A percentile compares a stretch with the other conserved stretches of the same genome.
Conservation (phyloP, 1,140 invertebrate genomes). For the Dreissena rostriformis region DNA sequence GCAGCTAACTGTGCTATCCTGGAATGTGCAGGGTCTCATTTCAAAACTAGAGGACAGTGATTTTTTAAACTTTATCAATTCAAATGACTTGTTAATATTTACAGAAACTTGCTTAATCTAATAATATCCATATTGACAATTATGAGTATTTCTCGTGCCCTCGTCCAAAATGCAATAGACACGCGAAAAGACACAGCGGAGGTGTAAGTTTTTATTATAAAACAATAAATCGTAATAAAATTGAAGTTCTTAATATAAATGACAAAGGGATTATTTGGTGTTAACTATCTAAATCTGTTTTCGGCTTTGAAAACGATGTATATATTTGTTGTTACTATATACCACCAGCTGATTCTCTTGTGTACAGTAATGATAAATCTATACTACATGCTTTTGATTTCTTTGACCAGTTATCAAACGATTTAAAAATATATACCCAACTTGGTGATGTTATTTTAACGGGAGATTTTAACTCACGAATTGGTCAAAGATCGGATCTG, state of each 20-base stretch:
- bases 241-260: not conserved
- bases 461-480: conserved; percentile 14
- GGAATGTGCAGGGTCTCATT: conserved; percentile 6
- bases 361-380: not conserved
- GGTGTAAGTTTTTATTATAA: conserved; percentile 15
- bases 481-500: conserved; percentile 11
- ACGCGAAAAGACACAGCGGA: conserved; percentile 13
- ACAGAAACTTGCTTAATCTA: conserved; percentile 4
- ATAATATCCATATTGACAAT: conserved; percentile 1
- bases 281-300: not conserved
- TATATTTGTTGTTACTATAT: conserved; percentile 23
- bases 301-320: not conserved
- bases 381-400: conserved; percentile 14
- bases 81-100: not conserved
- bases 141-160: conserved; percentile 16
- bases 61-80: conserved; percentile 1
- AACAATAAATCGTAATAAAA: not conserved
- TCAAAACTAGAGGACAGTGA: conserved; percentile 26
- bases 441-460: conserved; percentile 13
- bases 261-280: conserved; percentile 12
- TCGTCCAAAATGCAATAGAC: not conserved
- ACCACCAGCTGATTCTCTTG: conserved; percentile 27
- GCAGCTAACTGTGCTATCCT: not conserved
- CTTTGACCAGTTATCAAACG: not conserved
- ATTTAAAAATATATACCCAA: not conserved